Conservation (phyloP, 2,888 invertebrate genomes). For the Heliconius charithonia region DNA sequence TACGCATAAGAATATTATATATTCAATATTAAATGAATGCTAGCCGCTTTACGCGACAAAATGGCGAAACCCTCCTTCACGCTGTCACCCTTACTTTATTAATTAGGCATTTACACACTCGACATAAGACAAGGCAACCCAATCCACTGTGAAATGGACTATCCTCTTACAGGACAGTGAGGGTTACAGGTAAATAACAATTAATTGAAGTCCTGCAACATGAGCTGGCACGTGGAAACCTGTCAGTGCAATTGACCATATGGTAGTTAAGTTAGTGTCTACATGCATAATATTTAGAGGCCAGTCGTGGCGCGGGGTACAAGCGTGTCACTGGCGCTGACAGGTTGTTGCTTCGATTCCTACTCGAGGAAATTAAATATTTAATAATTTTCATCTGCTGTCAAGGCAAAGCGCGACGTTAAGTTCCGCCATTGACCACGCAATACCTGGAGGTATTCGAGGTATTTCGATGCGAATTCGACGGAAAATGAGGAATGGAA, state of each 20-base stretch:
- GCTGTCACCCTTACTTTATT: conserved; percentile 1
- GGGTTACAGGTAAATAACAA: conserved; percentile 68
- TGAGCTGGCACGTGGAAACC: conserved; percentile 70
- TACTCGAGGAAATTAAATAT: too few relatives aligned
- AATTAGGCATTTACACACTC: conserved; percentile 44
- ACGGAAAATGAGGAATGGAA: too few relatives aligned
- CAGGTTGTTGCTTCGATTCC: too few relatives aligned
- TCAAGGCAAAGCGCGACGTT: too few relatives aligned
- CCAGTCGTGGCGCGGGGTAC: too few relatives aligned
- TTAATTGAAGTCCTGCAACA: conserved; percentile 75
- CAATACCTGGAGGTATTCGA: too few relatives aligned
- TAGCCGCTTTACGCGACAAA: not conserved
- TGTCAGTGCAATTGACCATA: conserved; percentile 68
- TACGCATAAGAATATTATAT: not conserved
- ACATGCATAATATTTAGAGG: conserved; percentile 3
- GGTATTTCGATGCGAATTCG: too few relatives aligned
- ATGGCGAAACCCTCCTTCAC: conserved; percentile 5
- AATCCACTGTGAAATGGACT: conserved; percentile 62
- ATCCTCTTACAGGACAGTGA: conserved; percentile 58
- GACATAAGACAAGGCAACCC: conserved; percentile 56
- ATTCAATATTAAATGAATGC: not conserved
- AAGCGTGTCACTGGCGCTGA: too few relatives aligned
- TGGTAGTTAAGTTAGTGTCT: conserved; percentile 52
- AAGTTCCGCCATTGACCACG: too few relatives aligned
- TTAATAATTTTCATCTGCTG: too few relatives aligned